Evolutionary conservation across 2,888 invertebrate genomes (phyloP).

Genomic region (Sphaeridia pumilis): DNA sequence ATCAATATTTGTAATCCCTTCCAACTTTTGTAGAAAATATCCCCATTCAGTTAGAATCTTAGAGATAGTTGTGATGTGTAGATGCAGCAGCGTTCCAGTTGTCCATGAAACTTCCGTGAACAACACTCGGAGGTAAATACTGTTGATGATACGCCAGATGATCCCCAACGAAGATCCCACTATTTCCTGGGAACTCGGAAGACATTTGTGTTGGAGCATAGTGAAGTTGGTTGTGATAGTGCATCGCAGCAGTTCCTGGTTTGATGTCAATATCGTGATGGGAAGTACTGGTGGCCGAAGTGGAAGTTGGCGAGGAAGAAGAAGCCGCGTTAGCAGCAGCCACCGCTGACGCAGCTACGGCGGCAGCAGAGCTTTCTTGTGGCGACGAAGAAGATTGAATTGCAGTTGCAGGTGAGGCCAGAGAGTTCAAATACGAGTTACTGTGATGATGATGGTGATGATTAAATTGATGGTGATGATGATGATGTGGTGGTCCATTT

Average conservation of each 20-base stretch:
- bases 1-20: background rate
- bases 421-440: constrained; percentile 4
- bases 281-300: constrained; percentile 13
- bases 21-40: background rate
- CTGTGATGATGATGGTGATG: constrained; percentile 19
- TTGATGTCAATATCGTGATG: constrained; percentile 20
- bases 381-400: constrained; percentile 11
- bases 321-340: constrained; percentile 18
- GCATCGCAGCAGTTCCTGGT: constrained; percentile 20
- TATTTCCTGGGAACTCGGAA: constrained; percentile 18
- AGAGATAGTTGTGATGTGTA: constrained; percentile 12
- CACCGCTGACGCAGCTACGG: constrained; percentile 3
- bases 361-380: constrained; percentile 16
- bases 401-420: constrained; percentile 11
- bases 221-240: constrained; percentile 17
- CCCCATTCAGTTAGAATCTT: background rate
- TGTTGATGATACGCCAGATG: constrained; percentile 28
- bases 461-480: constrained; percentile 9
- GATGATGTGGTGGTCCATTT: constrained; percentile 6
- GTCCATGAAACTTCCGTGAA: constrained; percentile 25
- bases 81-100: constrained; percentile 22
- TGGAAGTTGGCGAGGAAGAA: constrained; percentile 14
- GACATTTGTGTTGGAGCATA: constrained; percentile 16
- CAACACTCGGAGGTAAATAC: constrained; percentile 30
- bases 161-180: constrained; percentile 28